Evolutionary conservation across 1,140 invertebrate species (phyloP).

Genomic region (Akabosia matsudoensis): DNA sequence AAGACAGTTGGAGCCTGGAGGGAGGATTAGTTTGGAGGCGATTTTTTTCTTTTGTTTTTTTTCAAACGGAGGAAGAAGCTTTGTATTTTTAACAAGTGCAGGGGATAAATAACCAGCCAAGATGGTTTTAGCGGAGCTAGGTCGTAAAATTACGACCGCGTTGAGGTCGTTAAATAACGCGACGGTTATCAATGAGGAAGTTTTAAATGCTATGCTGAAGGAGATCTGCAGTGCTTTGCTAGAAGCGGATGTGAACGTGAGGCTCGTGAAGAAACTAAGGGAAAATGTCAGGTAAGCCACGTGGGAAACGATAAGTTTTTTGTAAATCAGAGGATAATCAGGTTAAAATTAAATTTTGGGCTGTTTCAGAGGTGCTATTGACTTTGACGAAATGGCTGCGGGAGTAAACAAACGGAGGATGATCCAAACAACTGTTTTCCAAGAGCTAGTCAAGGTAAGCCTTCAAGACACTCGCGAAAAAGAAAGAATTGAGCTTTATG

Average conservation of each 20-base stretch:
- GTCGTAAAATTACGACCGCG: constrained; percentile 97
- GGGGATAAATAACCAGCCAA: constrained; percentile 40
- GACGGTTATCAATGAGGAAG: constrained; percentile 98
- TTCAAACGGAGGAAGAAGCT: too few species aligned
- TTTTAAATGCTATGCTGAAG: constrained; percentile 98
- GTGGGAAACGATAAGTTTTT: background rate
- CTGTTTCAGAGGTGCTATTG: constrained; percentile 72
- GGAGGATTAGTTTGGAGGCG: too few species aligned
- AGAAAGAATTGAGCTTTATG: constrained; percentile 19
- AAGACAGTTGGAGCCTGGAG: too few species aligned
- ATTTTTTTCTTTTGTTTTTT: too few species aligned
- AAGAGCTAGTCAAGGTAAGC: constrained; percentile 91
- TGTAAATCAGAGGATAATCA: background rate
- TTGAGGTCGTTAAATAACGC: constrained; percentile 96
- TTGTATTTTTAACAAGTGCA: too few species aligned
- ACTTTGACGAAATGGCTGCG: constrained; percentile 99
- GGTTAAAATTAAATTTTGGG: constrained; percentile 6
- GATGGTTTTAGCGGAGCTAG: constrained; percentile 99
- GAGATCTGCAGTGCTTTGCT: constrained; percentile 95
- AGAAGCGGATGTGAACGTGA: constrained; percentile 98
- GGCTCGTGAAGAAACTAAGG: constrained; percentile 89
- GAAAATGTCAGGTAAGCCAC: constrained; percentile 83
- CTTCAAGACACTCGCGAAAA: constrained; percentile 22
- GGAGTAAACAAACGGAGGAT: constrained; percentile 97
- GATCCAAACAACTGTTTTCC: constrained; percentile 98